Conservation (phyloP, 2,797 vertebrate species). For the Trichosurus vulpecula region DNA sequence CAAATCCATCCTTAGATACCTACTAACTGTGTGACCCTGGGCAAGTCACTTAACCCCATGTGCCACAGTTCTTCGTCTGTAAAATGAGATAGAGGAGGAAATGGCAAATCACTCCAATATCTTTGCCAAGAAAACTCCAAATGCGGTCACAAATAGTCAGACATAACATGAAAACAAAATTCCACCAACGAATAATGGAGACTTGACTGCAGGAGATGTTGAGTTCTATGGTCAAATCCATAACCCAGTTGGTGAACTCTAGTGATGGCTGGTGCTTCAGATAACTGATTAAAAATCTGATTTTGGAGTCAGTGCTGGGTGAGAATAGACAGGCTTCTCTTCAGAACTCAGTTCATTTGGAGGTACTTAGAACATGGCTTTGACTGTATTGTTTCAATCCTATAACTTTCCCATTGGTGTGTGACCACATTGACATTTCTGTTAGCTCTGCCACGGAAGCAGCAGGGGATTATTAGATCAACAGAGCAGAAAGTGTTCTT, state of each 20-base stretch:
- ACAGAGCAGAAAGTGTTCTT: neutral
- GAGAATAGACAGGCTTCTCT: neutral
- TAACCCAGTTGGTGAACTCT: neutral
- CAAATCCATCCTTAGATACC: neutral
- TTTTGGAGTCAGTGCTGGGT: neutral
- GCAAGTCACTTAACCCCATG: conserved; percentile 4
- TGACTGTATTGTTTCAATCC: neutral
- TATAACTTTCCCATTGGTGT: neutral
- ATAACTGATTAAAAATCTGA: neutral
- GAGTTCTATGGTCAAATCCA: neutral
- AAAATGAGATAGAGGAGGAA: neutral
- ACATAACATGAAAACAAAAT: neutral
- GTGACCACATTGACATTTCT: accelerated
- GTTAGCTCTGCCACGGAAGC: neutral
- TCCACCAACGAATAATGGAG: neutral
- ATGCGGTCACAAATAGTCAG: neutral
- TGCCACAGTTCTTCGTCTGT: neutral
- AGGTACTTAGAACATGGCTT: no score
- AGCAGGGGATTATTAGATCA: neutral
- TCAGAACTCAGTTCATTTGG: neutral
- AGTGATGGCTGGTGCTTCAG: neutral
- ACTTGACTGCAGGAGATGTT: neutral
- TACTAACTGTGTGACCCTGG: neutral
- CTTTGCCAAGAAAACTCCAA: neutral
- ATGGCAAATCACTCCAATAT: neutral